phyloP scores from a whole-genome alignment of 1,140 invertebrate genomes.

The Drusus annulatus region DNA sequence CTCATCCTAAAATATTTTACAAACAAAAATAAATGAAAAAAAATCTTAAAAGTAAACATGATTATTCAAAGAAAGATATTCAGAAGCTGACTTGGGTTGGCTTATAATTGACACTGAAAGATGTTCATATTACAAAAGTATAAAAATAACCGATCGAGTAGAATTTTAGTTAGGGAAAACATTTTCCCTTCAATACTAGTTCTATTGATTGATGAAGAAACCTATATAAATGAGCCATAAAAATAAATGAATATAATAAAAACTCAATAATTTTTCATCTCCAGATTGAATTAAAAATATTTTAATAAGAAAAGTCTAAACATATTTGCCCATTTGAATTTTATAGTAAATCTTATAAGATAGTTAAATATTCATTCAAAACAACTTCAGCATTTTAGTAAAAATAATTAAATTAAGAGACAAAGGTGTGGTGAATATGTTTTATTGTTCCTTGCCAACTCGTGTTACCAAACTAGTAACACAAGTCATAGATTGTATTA shows the following conservation, averaged over 20 bases:
- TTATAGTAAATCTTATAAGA: neutral
- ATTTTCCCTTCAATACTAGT: neutral
- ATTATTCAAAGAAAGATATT: constrained; percentile 10
- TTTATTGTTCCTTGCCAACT: constrained; percentile 55
- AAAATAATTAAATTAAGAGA: constrained; percentile 53
- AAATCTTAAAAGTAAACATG: constrained; percentile 47
- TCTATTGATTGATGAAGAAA: neutral
- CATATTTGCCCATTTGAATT: constrained; percentile 12
- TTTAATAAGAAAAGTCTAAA: neutral
- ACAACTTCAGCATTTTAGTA: constrained; percentile 35
- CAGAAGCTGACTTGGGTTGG: neutral
- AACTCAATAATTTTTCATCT: constrained; percentile 13
- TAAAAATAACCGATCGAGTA: constrained; percentile 37
- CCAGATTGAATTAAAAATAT: neutral
- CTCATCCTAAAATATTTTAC: constrained; percentile 56
- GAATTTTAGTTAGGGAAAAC: neutral
- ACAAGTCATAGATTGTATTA: constrained; percentile 50
- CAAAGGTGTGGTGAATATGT: constrained; percentile 53
- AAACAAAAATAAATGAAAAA: constrained; percentile 53
- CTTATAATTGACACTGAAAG: constrained; percentile 7
- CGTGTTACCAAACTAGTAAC: constrained; percentile 41
- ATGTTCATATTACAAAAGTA: constrained; percentile 53
- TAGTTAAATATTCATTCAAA: constrained; percentile 21
- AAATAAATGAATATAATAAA: neutral
- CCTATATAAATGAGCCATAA: neutral